A percentile compares a stretch with the other conserved stretches of the same genome.
Conservation (phyloP, 2,113 vertebrate genomes). For the Hippocampus comes region DNA sequence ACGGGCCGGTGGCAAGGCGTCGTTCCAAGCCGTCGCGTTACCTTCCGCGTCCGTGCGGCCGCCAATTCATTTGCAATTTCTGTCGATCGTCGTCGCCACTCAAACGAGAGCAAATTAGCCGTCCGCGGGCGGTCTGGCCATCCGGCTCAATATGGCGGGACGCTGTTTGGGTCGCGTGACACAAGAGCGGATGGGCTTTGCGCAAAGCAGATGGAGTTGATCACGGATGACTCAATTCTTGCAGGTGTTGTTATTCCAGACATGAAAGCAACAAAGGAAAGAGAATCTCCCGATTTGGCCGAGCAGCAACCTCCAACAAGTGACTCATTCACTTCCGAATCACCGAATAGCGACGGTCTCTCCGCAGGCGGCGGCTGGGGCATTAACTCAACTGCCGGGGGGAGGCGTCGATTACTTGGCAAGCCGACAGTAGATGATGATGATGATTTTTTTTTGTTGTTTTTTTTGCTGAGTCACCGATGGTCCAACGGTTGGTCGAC, state of each 20-base stretch:
- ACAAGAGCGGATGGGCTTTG: slow-evolving; percentile 5
- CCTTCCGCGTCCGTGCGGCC: slow-evolving; percentile 52
- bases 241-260: background rate
- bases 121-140: slow-evolving; percentile 45
- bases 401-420: background rate
- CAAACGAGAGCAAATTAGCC: slow-evolving; percentile 61
- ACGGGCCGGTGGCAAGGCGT: slow-evolving; percentile 50
- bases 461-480: too few species aligned
- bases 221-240: background rate
- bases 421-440: too few species aligned
- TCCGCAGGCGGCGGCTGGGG: too few species aligned
- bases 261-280: background rate
- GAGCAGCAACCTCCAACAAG: background rate
- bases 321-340: background rate
- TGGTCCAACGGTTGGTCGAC: too few species aligned
- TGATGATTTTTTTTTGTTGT: too few species aligned
- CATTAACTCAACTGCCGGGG: background rate
- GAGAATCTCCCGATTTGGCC: background rate
- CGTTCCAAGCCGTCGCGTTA: slow-evolving; percentile 49
- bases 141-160: slow-evolving; percentile 46
- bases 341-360: background rate
- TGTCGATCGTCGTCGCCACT: slow-evolving; percentile 65
- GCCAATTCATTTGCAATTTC: slow-evolving; percentile 69
- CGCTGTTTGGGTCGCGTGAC: slow-evolving; percentile 40
- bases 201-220: slow-evolving; percentile 11